Percentiles rank a stretch among this genome's conserved stretches.
These are phyloP conservation scores for Oxytorus armatus DNA, from an alignment of 2,888 invertebrate genomes.

Conservation along the genomic window DNA sequence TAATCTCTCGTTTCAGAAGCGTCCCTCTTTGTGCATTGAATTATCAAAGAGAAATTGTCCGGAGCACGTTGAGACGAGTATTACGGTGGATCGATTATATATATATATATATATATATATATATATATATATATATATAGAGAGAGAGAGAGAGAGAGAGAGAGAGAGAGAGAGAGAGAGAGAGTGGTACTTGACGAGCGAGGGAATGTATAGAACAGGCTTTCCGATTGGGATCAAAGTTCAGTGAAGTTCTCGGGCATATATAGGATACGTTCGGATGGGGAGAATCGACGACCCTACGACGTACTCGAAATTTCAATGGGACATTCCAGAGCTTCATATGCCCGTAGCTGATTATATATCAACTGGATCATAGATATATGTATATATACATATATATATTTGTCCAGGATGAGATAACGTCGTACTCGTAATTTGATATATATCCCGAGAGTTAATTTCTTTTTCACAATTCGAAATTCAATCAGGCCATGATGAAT, in stretches of 20 bases:
- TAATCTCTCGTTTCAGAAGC: conserved; percentile 9
- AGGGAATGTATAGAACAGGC: background rate
- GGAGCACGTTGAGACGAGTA: background rate
- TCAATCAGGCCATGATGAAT: too few relatives aligned
- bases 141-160: too few relatives aligned
- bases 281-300: conserved; percentile 18
- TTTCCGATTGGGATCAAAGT: conserved; percentile 43
- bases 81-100: conserved; percentile 28
- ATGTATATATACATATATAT: background rate
- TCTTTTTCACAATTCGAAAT: background rate
- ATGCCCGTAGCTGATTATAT: conserved; percentile 11
- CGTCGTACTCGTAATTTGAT: background rate
- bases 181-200: conserved; percentile 19
- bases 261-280: conserved; percentile 33
- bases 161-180: too few relatives aligned
- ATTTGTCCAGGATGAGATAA: too few relatives aligned
- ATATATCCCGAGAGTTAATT: background rate
- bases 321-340: conserved; percentile 26
- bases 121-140: too few relatives aligned
- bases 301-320: conserved; percentile 47
- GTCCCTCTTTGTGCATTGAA: conserved; percentile 13
- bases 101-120: too few relatives aligned
- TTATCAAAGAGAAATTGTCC: conserved; percentile 57
- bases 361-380: conserved; percentile 6
- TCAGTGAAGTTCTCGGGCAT: conserved; percentile 40